Conservation (phyloP, 2,888 invertebrate genomes). For the Salpingus planirostris region DNA sequence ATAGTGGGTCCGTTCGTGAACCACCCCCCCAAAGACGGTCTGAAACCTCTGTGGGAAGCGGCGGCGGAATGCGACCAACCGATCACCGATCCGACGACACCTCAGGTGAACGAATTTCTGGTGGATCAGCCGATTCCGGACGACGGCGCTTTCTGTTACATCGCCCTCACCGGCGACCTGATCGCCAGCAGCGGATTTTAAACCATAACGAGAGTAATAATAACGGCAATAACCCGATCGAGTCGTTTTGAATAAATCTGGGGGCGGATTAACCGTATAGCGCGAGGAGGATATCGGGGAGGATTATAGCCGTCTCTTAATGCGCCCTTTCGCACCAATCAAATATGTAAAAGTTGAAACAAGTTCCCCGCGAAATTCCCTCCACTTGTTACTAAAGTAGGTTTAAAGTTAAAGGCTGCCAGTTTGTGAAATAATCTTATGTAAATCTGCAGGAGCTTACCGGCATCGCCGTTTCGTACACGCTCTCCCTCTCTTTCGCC, state of each 20-base stretch:
- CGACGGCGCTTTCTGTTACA: constrained; percentile 49
- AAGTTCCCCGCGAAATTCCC: constrained; percentile 27
- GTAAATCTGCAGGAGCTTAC: constrained; percentile 38
- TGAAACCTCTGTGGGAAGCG: constrained; percentile 38
- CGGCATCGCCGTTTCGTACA: constrained; percentile 11
- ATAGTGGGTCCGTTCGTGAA: constrained; percentile 44
- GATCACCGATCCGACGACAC: constrained; percentile 42
- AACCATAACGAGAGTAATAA: not conserved
- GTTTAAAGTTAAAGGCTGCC: constrained; percentile 39
- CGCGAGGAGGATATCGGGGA: no score
- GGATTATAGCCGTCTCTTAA: no score
- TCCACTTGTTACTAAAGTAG: constrained; percentile 35
- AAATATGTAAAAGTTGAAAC: constrained; percentile 21
- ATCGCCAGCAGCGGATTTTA: constrained; percentile 15
- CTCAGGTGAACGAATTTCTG: constrained; percentile 44
- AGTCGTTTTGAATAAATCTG: not conserved
- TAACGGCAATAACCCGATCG: not conserved
- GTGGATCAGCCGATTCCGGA: constrained; percentile 42
- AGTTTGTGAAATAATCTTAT: constrained; percentile 42
- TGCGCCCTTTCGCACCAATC: constrained; percentile 10
- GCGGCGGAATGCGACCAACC: constrained; percentile 36
- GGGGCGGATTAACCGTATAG: not conserved
- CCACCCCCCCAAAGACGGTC: constrained; percentile 37
- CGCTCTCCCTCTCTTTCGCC: no score
- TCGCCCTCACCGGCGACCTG: constrained; percentile 46